Base-by-base conservation (phyloP, 2,888 invertebrate species). In the Synergus umbraculus region DNA sequence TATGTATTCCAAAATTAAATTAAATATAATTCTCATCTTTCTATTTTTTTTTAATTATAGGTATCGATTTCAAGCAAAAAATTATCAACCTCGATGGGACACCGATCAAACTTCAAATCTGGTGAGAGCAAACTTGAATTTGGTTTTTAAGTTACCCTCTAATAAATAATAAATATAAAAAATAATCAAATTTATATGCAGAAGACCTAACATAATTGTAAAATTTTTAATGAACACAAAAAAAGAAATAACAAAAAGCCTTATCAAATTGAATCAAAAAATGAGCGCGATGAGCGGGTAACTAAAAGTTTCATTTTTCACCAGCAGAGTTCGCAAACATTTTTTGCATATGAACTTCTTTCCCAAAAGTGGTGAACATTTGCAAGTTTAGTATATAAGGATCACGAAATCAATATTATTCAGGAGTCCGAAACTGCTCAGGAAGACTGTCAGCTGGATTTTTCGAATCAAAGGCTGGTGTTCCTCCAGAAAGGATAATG, bases 11-110 rank as follows among this genome's bases (percentile, higher is more conserved):
- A 49, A n/a, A 9, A 5, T 0, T 0, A 37, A 37, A 37, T 37
- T 37, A 37, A 37, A 37, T 37, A 7, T 4, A n/a, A 63, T 73
- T 69, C 29, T 54, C 67, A 60, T 67, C 54, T 58, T 77, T 37
- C 64, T 82, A 29, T 37, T 37, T 37, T 37, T 58, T 58, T 58
- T n/a, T 1, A 3, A 58, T 93, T 93, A 54, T 93, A 97, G 97
- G 97, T 86, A 96, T 97, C 92, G 97, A 97, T 93, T 97, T 97
- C 92, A 97, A 97, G 93, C 97, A 97, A 92, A 97, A 97, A 93
- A 96, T 97, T 86, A 96, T 97, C 88, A 96, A 96, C 91, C 93
- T 97, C 88, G 97, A 97, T 91, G 97, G 97, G 13, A 96, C 96
- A 79, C 97, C 97, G 76, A 96, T 97, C 88, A 97, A 97, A 92